Evolutionary conservation across 2,888 invertebrate species (phyloP).

Genomic region (Rhamnusium bicolor): DNA sequence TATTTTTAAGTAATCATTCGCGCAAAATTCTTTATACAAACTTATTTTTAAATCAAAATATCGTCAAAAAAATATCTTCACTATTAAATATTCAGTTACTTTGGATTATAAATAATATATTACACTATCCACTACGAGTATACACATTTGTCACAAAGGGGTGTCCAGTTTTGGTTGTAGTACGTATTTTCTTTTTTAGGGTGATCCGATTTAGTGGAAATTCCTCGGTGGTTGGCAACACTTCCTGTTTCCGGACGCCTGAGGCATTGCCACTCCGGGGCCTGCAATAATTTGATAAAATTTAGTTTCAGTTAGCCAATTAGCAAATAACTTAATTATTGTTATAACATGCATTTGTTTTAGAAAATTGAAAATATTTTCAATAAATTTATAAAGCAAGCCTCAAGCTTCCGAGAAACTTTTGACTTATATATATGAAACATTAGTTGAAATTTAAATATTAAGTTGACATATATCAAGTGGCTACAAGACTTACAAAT

Average conservation of each 20-base stretch:
- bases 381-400: constrained; percentile 38
- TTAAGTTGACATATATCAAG: too few relatives aligned
- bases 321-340: constrained; percentile 20
- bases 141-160: constrained; percentile 69
- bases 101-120: constrained; percentile 67
- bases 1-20: constrained; percentile 50
- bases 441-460: neutral
- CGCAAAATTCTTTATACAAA: constrained; percentile 48
- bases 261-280: constrained; percentile 63
- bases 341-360: constrained; percentile 22
- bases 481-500: too few relatives aligned
- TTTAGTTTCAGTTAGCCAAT: constrained; percentile 55
- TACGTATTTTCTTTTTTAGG: constrained; percentile 62
- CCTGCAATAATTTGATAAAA: constrained; percentile 66
- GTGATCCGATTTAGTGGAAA: constrained; percentile 61
- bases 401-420: constrained; percentile 51
- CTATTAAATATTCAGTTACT: constrained; percentile 62
- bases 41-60: constrained; percentile 54
- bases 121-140: constrained; percentile 68
- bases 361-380: constrained; percentile 11
- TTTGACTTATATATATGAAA: constrained; percentile 41
- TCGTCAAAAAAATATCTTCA: constrained; percentile 62
- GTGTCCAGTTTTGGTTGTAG: constrained; percentile 64
- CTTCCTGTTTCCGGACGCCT: constrained; percentile 66
- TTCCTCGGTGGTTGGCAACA: constrained; percentile 61